Percentiles rank a stretch among this genome's conserved stretches.
phyloP scores from a whole-genome alignment of 2,113 vertebrate species.

The Corythoichthys intestinalis region DNA sequence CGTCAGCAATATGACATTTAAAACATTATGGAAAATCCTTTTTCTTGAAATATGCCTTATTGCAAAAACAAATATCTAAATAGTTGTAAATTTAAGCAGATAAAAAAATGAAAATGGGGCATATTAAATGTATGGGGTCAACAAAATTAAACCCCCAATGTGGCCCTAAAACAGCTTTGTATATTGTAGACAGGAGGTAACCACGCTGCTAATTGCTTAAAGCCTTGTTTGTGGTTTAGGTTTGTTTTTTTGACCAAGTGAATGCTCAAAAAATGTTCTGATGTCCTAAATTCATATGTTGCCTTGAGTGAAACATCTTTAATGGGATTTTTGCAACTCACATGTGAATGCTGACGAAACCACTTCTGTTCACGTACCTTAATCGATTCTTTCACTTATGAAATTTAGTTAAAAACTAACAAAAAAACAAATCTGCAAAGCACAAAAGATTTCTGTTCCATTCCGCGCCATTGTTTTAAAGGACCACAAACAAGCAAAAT shows the following conservation, averaged over 20 bases:
- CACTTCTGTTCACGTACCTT: constrained; percentile 9
- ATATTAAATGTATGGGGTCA: too few species aligned
- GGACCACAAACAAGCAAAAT: constrained; percentile 21
- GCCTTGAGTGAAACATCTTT: neutral
- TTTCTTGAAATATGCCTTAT: too few species aligned
- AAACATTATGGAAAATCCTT: too few species aligned
- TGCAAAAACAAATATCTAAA: too few species aligned
- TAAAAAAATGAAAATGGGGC: too few species aligned
- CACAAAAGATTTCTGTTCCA: constrained; percentile 9
- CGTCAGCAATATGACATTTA: too few species aligned
- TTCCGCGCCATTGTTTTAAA: constrained; percentile 12
- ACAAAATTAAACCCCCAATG: neutral
- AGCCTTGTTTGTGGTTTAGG: neutral
- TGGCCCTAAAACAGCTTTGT: neutral
- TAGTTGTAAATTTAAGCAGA: too few species aligned
- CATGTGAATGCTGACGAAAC: constrained; percentile 2
- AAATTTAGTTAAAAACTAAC: constrained; percentile 33
- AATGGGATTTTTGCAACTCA: constrained; percentile 2
- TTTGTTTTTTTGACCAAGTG: neutral
- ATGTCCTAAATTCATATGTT: neutral
- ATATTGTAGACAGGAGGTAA: neutral
- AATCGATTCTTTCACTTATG: neutral
- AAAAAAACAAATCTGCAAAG: constrained; percentile 39
- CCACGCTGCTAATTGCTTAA: constrained; percentile 3
- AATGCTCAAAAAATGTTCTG: neutral